These are phyloP conservation scores for Theocolax elegans DNA, from an alignment of 1,140 invertebrate species.

Conservation along the genomic window DNA sequence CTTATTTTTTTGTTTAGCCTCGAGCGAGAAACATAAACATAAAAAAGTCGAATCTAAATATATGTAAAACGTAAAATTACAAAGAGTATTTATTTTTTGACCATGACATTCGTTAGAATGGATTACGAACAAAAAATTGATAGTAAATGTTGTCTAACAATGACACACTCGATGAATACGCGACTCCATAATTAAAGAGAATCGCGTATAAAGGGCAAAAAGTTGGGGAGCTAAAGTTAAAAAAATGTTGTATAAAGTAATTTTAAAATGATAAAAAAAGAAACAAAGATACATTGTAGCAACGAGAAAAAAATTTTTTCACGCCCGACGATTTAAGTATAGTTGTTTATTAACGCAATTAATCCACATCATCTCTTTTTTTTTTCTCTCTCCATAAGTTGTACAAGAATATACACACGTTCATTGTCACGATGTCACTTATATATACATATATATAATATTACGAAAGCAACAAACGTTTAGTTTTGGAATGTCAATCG, in stretches of 20 bases:
- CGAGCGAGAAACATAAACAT: slow-evolving; percentile 45
- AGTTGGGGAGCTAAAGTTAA: too few species aligned
- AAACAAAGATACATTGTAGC: slow-evolving; percentile 1
- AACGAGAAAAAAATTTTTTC: slow-evolving; percentile 12
- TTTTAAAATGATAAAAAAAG: slow-evolving; percentile 2
- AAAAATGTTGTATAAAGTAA: too few species aligned
- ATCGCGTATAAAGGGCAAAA: too few species aligned
- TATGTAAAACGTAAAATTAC: too few species aligned
- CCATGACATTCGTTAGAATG: slow-evolving; percentile 55
- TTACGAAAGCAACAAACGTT: too few species aligned
- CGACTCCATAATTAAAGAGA: not conserved
- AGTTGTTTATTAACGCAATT: slow-evolving; percentile 45
- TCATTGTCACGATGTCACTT: too few species aligned
- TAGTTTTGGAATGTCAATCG: slow-evolving; percentile 21
- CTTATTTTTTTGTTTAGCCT: too few species aligned
- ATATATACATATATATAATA: too few species aligned
- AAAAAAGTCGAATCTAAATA: slow-evolving; percentile 13
- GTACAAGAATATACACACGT: too few species aligned
- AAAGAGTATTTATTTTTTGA: slow-evolving; percentile 63
- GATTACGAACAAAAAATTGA: not conserved
- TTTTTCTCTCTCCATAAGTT: slow-evolving; percentile 39
- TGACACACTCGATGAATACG: too few species aligned
- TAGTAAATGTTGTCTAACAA: too few species aligned
- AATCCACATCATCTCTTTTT: slow-evolving; percentile 35
- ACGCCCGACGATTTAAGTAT: slow-evolving; percentile 21